Conservation (phyloP, 2,797 vertebrate species). For the Thripadectes ignobilis region DNA sequence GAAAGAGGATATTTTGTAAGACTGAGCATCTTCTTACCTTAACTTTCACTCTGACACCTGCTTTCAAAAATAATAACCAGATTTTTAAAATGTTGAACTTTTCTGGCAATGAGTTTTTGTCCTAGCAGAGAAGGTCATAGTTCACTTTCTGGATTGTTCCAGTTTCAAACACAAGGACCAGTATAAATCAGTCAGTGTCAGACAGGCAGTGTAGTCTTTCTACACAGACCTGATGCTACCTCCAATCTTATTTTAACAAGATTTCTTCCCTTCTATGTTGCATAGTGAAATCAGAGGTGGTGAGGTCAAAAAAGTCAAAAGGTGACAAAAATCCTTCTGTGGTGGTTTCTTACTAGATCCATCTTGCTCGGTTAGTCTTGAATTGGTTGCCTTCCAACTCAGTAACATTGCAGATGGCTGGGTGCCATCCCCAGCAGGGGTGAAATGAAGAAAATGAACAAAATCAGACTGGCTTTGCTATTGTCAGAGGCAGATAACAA, state of each 20-base stretch:
- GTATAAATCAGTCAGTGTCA: background rate
- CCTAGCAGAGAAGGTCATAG: background rate
- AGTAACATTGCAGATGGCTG: background rate
- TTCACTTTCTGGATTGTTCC: conserved; percentile 9
- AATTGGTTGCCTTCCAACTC: background rate
- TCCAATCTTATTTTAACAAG: background rate
- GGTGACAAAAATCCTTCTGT: background rate
- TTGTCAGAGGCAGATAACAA: conserved; percentile 22
- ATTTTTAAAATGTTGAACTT: background rate
- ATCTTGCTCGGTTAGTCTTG: background rate
- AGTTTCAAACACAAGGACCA: background rate
- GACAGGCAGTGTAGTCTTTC: background rate
- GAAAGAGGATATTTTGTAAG: background rate
- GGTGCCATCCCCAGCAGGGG: background rate
- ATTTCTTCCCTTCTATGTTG: background rate
- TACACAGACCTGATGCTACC: background rate
- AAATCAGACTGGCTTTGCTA: conserved; percentile 20
- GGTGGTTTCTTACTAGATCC: background rate
- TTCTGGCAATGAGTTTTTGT: background rate
- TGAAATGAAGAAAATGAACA: conserved; percentile 29
- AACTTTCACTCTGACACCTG: background rate
- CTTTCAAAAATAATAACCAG: background rate
- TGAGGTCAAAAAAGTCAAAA: background rate
- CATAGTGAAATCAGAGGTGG: background rate
- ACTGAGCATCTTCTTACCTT: background rate